Percentiles rank a stretch among this genome's conserved stretches.
phyloP scores from a whole-genome alignment of 1,140 invertebrate genomes.

The Asbolus verrucosus region DNA sequence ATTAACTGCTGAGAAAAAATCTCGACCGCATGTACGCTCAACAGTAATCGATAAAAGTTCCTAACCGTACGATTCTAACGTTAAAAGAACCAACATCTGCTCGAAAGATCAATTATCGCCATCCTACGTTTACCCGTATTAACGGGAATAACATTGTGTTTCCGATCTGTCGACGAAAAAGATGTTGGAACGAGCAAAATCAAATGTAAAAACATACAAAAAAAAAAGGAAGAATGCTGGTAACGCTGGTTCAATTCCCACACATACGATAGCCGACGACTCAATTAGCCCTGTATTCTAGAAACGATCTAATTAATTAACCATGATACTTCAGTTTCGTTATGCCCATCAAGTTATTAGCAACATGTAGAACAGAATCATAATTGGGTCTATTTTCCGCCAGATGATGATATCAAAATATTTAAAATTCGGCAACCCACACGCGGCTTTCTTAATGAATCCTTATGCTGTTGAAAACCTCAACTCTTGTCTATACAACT shows the following conservation, averaged over 20 bases:
- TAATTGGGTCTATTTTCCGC: no score
- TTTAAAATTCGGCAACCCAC: no score
- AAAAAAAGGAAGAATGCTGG: no score
- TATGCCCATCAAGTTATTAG: no score
- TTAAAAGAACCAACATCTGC: constrained; percentile 17
- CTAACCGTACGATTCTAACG: constrained; percentile 10
- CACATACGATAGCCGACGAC: background rate
- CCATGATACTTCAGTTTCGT: background rate
- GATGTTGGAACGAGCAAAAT: no score
- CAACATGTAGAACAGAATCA: no score
- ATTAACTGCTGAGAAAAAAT: no score
- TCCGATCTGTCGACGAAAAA: no score
- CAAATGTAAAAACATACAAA: no score
- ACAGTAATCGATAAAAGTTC: constrained; percentile 19
- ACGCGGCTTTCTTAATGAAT: no score
- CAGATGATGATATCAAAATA: no score
- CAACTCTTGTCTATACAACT: constrained; percentile 1
- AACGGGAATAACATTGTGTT: constrained; percentile 23
- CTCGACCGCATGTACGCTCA: background rate
- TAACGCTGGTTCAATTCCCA: constrained; percentile 19
- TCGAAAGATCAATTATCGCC: constrained; percentile 12
- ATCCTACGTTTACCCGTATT: constrained; percentile 13
- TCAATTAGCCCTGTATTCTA: constrained; percentile 7
- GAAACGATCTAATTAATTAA: constrained; percentile 31
- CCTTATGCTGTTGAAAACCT: no score